Evolutionary conservation across 2,113 vertebrate genomes (phyloP).

Genomic region (Spizaetus ornatus): DNA sequence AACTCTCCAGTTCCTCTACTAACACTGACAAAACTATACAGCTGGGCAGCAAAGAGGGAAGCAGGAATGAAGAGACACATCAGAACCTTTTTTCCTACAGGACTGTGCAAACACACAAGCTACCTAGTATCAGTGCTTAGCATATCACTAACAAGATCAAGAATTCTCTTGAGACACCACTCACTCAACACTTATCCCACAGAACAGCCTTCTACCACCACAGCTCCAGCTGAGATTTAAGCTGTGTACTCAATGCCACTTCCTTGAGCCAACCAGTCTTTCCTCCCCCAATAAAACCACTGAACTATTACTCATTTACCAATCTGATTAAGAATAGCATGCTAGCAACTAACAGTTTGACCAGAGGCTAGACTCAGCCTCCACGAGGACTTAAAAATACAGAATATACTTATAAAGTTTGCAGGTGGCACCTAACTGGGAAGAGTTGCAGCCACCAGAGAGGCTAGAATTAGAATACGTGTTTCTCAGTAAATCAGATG

Average conservation of each 20-base stretch:
- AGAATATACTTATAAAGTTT: neutral
- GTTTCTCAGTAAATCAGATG: neutral
- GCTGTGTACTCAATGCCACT: neutral
- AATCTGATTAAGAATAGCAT: neutral
- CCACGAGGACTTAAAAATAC: neutral
- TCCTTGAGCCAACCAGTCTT: neutral
- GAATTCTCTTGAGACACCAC: neutral
- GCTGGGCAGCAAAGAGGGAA: neutral
- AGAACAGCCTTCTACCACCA: neutral
- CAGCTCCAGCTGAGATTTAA: neutral
- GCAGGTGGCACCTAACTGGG: neutral
- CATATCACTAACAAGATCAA: neutral
- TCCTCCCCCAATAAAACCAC: neutral
- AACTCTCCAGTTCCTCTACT: neutral
- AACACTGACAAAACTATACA: neutral
- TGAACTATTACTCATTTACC: constrained; percentile 49
- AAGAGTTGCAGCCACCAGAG: neutral
- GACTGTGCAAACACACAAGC: neutral
- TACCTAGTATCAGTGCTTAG: neutral
- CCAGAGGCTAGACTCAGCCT: neutral
- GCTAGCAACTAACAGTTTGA: neutral
- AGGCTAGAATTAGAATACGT: neutral
- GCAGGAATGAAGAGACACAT: neutral
- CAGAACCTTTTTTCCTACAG: neutral
- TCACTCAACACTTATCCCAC: neutral